Evolutionary conservation across 1,140 invertebrate genomes (phyloP).

Genomic region (Neodiprion fabricii): DNA sequence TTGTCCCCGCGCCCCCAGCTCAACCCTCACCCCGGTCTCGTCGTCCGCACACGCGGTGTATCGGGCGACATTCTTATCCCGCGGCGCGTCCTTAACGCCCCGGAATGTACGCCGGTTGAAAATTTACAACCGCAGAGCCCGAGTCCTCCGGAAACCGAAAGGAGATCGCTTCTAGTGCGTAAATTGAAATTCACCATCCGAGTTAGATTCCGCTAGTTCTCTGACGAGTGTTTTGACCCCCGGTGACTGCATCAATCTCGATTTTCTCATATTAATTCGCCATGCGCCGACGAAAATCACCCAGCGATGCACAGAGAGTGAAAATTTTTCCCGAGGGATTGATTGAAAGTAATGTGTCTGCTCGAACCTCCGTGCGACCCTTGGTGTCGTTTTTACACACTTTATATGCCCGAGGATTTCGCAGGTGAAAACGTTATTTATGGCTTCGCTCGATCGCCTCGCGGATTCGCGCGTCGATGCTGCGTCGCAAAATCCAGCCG

Average conservation of each 20-base stretch:
- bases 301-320: neutral
- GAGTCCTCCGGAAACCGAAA: neutral
- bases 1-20: conserved; percentile 32
- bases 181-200: conserved; percentile 8
- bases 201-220: neutral
- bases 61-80: conserved; percentile 3
- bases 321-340: neutral
- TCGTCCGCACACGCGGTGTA: conserved; percentile 9
- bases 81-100: neutral
- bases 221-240: neutral
- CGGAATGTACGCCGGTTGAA: too few relatives aligned
- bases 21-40: conserved; percentile 23
- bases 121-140: neutral
- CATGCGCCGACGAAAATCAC: neutral
- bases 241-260: neutral
- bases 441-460: too few relatives aligned
- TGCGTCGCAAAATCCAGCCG: too few relatives aligned
- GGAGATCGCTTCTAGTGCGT: neutral
- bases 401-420: too few relatives aligned
- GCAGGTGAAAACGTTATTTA: too few relatives aligned
- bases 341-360: conserved; percentile 7
- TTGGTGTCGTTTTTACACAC: too few relatives aligned
- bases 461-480: too few relatives aligned
- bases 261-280: neutral
- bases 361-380: neutral